These are phyloP conservation scores for Colletes latitarsis DNA, from an alignment of 1,140 invertebrate genomes.

Conservation along the genomic window DNA sequence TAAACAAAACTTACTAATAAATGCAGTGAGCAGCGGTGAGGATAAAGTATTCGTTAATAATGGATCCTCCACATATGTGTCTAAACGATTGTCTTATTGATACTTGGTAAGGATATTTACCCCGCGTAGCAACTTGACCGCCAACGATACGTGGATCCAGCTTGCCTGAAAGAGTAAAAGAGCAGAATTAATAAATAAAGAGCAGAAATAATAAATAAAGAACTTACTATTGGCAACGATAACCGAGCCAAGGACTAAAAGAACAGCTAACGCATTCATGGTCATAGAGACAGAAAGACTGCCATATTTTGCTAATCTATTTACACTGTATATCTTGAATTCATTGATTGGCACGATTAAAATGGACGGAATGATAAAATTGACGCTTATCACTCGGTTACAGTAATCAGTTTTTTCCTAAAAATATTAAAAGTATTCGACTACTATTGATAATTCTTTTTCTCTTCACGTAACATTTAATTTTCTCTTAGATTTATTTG, in stretches of 20 bases:
- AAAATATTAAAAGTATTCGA: too few species aligned
- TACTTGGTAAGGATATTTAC: slow-evolving; percentile 79
- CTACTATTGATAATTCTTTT: too few species aligned
- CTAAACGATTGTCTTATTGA: slow-evolving; percentile 72
- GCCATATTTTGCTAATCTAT: neutral
- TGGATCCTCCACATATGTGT: slow-evolving; percentile 82
- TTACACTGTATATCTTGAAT: neutral
- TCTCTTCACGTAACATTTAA: too few species aligned
- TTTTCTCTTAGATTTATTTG: too few species aligned
- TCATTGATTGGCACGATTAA: neutral
- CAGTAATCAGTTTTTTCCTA: too few species aligned
- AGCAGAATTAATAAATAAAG: too few species aligned
- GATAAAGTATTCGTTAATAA: slow-evolving; percentile 79
- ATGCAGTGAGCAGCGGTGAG: slow-evolving; percentile 83
- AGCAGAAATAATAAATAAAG: too few species aligned
- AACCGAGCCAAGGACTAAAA: neutral
- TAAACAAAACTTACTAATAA: slow-evolving; percentile 49
- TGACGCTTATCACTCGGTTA: neutral
- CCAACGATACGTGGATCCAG: slow-evolving; percentile 48
- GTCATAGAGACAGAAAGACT: neutral
- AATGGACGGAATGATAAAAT: neutral
- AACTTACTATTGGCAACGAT: neutral
- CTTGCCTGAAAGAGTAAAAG: slow-evolving; percentile 13
- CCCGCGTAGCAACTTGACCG: slow-evolving; percentile 58
- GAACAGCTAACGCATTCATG: neutral